A percentile compares a stretch with the other conserved stretches of the same genome.
phyloP scores from a whole-genome alignment of 2,113 vertebrate species.

The Engystomops pustulosus region DNA sequence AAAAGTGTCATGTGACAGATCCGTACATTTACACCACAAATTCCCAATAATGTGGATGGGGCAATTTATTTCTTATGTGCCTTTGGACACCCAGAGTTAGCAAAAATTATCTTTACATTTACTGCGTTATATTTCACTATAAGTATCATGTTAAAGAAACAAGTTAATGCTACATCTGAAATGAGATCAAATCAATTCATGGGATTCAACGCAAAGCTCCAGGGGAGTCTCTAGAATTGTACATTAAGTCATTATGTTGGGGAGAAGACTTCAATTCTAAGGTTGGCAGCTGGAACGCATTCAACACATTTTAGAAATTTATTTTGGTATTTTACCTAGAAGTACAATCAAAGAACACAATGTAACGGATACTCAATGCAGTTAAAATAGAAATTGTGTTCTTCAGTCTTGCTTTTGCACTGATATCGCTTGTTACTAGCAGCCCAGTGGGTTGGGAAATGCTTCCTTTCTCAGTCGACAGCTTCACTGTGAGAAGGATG shows the following conservation, averaged over 20 bases:
- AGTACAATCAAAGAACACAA: slow-evolving; percentile 52
- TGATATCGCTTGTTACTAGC: slow-evolving; percentile 66
- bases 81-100: too few relatives aligned
- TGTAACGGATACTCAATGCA: slow-evolving; percentile 26
- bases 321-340: slow-evolving; percentile 43
- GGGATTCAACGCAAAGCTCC: too few relatives aligned
- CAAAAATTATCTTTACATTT: too few relatives aligned
- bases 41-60: too few relatives aligned
- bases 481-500: slow-evolving; percentile 62
- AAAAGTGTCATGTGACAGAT: not conserved
- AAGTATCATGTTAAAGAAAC: too few relatives aligned
- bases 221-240: not conserved
- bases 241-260: not conserved
- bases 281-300: not conserved
- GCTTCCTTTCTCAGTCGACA: slow-evolving; percentile 61
- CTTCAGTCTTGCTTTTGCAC: slow-evolving; percentile 46
- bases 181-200: too few relatives aligned
- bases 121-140: too few relatives aligned
- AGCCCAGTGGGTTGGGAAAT: slow-evolving; percentile 59
- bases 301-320: slow-evolving; percentile 32
- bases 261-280: not conserved
- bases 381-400: slow-evolving; percentile 42
- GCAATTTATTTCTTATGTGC: not conserved
- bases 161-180: too few relatives aligned
- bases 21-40: not conserved